Conservation (phyloP, 1,140 invertebrate genomes). For the Hyphantria cunea region DNA sequence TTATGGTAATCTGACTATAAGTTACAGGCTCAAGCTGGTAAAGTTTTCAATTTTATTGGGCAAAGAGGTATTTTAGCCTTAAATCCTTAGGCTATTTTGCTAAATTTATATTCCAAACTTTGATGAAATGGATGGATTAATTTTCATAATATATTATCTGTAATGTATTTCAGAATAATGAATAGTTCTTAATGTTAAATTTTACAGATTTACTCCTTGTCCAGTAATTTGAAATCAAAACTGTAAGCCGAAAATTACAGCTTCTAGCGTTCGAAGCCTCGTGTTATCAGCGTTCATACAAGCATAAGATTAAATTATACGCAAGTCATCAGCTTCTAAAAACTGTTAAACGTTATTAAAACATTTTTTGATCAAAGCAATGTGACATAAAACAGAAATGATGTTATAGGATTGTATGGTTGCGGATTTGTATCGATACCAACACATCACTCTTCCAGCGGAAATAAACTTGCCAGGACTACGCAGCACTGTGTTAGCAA, state of each 20-base stretch:
- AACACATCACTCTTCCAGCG: slow-evolving; percentile 50
- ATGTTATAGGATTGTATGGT: slow-evolving; percentile 31
- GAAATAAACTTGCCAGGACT: slow-evolving; percentile 62
- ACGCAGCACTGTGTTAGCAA: slow-evolving; percentile 47
- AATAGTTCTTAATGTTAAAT: too few species aligned
- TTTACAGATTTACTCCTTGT: too few species aligned
- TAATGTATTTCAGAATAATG: background rate
- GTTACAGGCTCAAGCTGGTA: slow-evolving; percentile 54
- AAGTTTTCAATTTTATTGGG: slow-evolving; percentile 65
- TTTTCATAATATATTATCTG: slow-evolving; percentile 19
- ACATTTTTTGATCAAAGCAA: too few species aligned
- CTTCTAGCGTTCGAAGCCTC: too few species aligned
- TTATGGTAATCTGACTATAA: slow-evolving; percentile 72
- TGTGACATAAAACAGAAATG: slow-evolving; percentile 18
- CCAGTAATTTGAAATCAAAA: too few species aligned
- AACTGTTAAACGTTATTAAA: too few species aligned
- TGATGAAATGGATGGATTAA: slow-evolving; percentile 39
- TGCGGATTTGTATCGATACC: slow-evolving; percentile 51
- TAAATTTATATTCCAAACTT: slow-evolving; percentile 44
- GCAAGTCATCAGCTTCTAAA: too few species aligned
- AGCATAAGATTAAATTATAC: too few species aligned
- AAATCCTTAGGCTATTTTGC: slow-evolving; percentile 26
- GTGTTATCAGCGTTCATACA: too few species aligned
- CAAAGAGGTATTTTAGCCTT: slow-evolving; percentile 39
- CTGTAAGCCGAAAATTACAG: too few species aligned